Base-by-base conservation (phyloP, 2,113 vertebrate species). In the Toxotes jaculatrix region DNA sequence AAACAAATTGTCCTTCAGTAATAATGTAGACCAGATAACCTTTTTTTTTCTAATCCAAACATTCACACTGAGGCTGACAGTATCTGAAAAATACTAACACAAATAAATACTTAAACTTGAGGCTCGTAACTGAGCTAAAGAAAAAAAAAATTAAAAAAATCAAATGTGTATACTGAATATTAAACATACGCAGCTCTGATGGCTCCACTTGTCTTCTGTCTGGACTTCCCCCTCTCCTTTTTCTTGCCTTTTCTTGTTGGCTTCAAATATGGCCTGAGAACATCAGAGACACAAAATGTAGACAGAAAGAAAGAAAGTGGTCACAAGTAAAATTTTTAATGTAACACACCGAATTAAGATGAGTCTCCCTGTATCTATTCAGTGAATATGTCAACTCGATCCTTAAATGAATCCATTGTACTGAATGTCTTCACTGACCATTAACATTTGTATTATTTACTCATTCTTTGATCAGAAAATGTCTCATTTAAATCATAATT, bases 211-310 rank as follows among this genome's bases (percentile, higher is more conserved):
- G 92, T 92, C 88, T 84, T 95, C 85, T 85, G 89, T 77, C 87
- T 92, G 81, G 90, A 85, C 90, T 92, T 94, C 36, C 90, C 89
- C 40, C 74, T 80, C 61, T 84, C 83, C 49, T 83, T 92, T 84
- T 94, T 94, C 84, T 88, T 93, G 78, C 71, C 87, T 88, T 90
- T 93, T 84, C 86, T 91, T 34, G 73, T 17, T 10, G 89, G 86
- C 79, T 91, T 91, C 80, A 70, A 43, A 84, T 72, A 36, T 55
- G 91, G 85, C 64, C 95, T 96, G 75, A 34, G 47, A 79, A 77
- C 55, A 60, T 82, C 59, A 82, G 23, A 88, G 13, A 91, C 23
- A 82, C 19, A 82, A 62, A 36, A 77, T 63, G 34, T 72, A 21
- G 27, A 53, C 12, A 63, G 49, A 70, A 13, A 23, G 9, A 38